Percentiles rank a stretch among this genome's conserved stretches.
These are phyloP conservation scores for Protobothrops mucrosquamatus DNA, from an alignment of 2,113 vertebrate species.

Conservation along the genomic window DNA sequence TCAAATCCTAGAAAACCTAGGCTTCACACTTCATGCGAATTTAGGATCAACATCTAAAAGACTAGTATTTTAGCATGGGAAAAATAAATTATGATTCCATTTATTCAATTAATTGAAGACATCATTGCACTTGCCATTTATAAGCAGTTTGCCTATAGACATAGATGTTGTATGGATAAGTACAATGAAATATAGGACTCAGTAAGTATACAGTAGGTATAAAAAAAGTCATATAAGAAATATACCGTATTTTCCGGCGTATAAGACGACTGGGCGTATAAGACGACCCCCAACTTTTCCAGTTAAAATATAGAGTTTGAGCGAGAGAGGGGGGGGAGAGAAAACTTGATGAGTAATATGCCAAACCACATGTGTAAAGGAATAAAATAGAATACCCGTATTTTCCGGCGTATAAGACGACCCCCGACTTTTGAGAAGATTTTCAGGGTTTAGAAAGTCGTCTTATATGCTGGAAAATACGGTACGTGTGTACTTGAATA, in stretches of 20 bases:
- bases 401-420: no score
- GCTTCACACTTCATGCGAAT: neutral
- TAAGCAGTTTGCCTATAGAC: neutral
- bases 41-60: neutral
- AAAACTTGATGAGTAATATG: no score
- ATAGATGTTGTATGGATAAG: neutral
- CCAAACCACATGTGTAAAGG: no score
- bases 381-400: no score
- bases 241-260: neutral
- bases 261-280: no score
- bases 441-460: no score
- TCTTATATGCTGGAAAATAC: no score
- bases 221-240: neutral
- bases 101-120: neutral
- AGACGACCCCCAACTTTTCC: no score
- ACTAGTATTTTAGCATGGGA: neutral
- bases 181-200: neutral
- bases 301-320: no score
- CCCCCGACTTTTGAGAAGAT: no score
- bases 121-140: neutral
- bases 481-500: neutral
- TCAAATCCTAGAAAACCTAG: neutral
- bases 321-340: no score
- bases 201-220: neutral
- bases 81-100: neutral